phyloP scores from a whole-genome alignment of 92 coral and sea anemone genomes.

The Bergia sp. region DNA sequence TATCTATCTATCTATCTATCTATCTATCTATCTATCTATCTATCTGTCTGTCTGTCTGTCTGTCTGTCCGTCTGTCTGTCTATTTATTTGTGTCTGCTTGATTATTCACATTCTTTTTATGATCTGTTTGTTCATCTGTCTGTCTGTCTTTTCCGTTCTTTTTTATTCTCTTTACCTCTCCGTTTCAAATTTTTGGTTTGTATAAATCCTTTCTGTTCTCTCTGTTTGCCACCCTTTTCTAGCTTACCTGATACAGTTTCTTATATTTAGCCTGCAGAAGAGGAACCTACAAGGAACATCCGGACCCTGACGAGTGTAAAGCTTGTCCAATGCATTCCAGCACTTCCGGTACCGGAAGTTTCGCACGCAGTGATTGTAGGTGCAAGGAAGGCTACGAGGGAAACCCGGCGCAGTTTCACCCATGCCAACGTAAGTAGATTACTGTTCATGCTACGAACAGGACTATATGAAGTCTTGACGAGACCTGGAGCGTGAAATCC shows the following conservation, averaged over 20 bases:
- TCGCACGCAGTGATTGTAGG: constrained; percentile 55
- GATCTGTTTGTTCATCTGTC: neutral
- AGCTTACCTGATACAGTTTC: neutral
- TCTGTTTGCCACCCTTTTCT: neutral
- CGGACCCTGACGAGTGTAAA: constrained; percentile 73
- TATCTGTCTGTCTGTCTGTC: neutral
- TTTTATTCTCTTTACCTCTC: no score
- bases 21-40: no score
- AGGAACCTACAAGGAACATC: constrained; percentile 75
- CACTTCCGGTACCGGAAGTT: constrained; percentile 72
- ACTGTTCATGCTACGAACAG: neutral
- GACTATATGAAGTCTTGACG: neutral
- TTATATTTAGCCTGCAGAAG: constrained; percentile 65
- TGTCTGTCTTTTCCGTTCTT: no score
- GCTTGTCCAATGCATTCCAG: constrained; percentile 79
- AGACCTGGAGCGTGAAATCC: neutral
- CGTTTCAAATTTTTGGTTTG: neutral
- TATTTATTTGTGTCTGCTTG: no score
- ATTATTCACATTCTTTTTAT: no score
- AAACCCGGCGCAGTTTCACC: constrained; percentile 44
- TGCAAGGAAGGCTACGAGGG: constrained; percentile 86
- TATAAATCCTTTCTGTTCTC: neutral
- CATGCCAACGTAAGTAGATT: constrained; percentile 70
- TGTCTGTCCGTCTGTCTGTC: no score
- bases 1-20: no score